Percentiles rank a stretch among this genome's conserved stretches.
Evolutionary conservation across 2,113 vertebrate species (phyloP).

Genomic region (Thomomys bottae): DNA sequence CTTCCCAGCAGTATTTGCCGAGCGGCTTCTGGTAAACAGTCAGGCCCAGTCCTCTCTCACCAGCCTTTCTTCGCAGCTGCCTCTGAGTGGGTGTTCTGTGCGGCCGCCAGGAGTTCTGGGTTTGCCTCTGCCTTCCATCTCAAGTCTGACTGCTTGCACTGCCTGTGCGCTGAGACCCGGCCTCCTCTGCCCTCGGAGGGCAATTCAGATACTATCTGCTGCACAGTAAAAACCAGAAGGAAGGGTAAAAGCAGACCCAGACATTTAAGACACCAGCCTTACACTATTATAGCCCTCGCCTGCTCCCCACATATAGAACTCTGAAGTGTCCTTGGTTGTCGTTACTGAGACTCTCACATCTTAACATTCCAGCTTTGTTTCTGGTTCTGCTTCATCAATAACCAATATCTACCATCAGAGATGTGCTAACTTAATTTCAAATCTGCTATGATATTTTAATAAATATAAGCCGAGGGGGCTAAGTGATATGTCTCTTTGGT

Average conservation of each 20-base stretch:
- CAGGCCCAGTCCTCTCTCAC: constrained; percentile 41
- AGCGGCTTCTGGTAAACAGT: constrained; percentile 51
- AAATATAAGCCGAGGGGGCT: neutral
- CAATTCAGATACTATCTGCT: neutral
- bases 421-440: constrained; percentile 16
- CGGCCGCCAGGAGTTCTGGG: constrained; percentile 68
- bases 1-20: constrained; percentile 54
- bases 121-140: constrained; percentile 73
- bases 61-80: constrained; percentile 57
- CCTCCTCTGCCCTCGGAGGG: neutral
- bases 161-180: constrained; percentile 26
- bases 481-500: neutral
- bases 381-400: constrained; percentile 37
- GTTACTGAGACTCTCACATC: neutral
- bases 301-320: neutral
- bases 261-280: neutral
- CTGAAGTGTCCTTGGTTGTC: neutral
- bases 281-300: neutral
- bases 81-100: constrained; percentile 49
- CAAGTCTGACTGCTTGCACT: constrained; percentile 29
- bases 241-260: neutral
- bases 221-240: neutral
- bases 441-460: neutral
- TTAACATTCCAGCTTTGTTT: neutral
- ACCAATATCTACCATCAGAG: neutral